Evolutionary conservation across 2,888 invertebrate species (phyloP), one percentile per base, ranked within the genome.

Genomic region (Mongoloraphidia duomilia): DNA sequence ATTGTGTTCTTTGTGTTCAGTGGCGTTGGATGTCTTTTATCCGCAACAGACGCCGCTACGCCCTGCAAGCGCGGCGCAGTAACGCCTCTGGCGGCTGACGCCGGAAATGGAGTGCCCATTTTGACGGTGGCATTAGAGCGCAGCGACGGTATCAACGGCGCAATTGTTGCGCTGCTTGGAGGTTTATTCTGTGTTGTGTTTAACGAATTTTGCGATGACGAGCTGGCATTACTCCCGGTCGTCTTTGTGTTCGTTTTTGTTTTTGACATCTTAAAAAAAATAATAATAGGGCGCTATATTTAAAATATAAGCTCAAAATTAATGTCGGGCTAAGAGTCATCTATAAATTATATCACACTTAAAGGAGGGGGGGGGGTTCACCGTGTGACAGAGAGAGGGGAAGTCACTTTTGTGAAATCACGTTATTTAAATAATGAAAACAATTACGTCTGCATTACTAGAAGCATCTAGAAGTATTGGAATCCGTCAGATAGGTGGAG

Each of bases 1-100:
- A 74, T 73, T 12, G 76, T 75, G 8, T 74, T 73, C 57, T 73
- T 70, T 54, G 77, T 74, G 62, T 71, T 69, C 52, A 72, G 70
- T 12, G 67, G 61, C 39, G 68, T 49, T 54, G 55, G 59, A 6
- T 26, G 26, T 26, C 26, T 26, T 26, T 40, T 17, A 39, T 51
- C 52, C 34, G 58, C 53, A 45, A 56, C 55, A 47, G 52, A 53
- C 46, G 52, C 50, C 49, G 46, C 56, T 57, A 49, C 57, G 58
- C 33, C 56, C 57, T n/a, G 57, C 56, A 77, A 66, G n/a, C 80
- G 66, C 8, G 77, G 75, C 17, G 75, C 71, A 36, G 72, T 69
- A 40, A 69, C 66, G 26, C 26, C 26, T 11, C 51, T 46, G 34
- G 50, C 14, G 38, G 40, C 47, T 34, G 44, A 14, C 37, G 55